These are phyloP conservation scores for Acropternis orthonyx DNA, from an alignment of 2,797 vertebrate genomes.

Conservation along the genomic window DNA sequence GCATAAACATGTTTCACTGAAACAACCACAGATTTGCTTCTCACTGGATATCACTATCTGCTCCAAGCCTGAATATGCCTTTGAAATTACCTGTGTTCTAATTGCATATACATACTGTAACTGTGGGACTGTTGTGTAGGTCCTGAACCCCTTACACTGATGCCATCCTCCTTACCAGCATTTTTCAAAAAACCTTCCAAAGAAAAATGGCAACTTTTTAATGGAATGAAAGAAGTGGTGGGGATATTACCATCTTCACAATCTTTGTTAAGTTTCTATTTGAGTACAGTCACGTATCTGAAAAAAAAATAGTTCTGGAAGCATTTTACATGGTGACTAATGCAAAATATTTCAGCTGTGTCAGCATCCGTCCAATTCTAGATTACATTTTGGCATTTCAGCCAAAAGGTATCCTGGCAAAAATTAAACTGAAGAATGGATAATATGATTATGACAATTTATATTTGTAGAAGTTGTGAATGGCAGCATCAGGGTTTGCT, in stretches of 20 bases:
- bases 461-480: constrained; percentile 26
- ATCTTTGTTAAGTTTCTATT: not conserved
- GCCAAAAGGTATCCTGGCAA: constrained; percentile 9
- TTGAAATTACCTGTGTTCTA: not conserved
- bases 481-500: constrained; percentile 18
- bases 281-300: not conserved
- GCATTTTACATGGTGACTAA: not conserved
- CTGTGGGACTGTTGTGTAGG: not conserved
- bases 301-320: not conserved
- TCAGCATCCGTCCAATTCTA: constrained; percentile 10
- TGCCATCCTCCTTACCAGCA: not conserved
- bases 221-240: not conserved
- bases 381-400: constrained; percentile 20
- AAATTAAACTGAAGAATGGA: not conserved
- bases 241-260: not conserved
- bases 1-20: not conserved
- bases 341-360: constrained; percentile 19
- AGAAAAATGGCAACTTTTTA: not conserved
- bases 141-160: not conserved
- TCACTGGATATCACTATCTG: not conserved
- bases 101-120: not conserved
- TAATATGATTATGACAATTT: constrained; percentile 13
- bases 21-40: not conserved
- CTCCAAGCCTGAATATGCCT: not conserved
- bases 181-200: not conserved